Conservation (phyloP, 2,797 vertebrate species). For the Pelobates cultripes region DNA sequence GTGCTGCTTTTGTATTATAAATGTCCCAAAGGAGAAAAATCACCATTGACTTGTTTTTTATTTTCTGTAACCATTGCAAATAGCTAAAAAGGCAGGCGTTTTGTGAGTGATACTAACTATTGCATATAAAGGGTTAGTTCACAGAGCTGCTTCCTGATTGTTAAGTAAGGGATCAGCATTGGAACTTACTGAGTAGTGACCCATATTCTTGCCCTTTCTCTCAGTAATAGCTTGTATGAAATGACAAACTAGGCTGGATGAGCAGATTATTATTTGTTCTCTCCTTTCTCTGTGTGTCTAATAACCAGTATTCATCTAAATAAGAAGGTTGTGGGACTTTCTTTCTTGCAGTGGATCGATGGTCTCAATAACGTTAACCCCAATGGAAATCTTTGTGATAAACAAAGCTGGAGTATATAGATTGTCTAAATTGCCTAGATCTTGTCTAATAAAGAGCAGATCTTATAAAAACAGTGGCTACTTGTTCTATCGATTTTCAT, state of each 20-base stretch:
- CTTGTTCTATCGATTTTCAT: conserved; percentile 54
- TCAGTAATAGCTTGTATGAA: conserved; percentile 16
- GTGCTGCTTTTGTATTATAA: too few species aligned
- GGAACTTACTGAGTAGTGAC: conserved; percentile 6
- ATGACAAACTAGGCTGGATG: conserved; percentile 46
- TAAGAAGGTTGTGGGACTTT: conserved; percentile 52
- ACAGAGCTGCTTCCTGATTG: neutral
- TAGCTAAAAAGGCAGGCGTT: too few species aligned
- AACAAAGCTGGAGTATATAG: conserved; percentile 53
- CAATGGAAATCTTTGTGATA: conserved; percentile 55
- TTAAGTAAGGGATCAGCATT: conserved; percentile 1
- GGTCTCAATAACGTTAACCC: conserved; percentile 55
- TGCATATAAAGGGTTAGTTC: neutral
- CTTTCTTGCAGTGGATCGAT: conserved; percentile 51
- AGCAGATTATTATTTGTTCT: conserved; percentile 47
- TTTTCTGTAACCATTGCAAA: too few species aligned
- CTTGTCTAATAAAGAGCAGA: conserved; percentile 49
- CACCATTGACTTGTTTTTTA: too few species aligned
- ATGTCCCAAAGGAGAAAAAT: too few species aligned
- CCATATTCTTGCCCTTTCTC: conserved; percentile 12
- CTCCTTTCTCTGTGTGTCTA: conserved; percentile 41
- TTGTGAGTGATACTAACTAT: too few species aligned
- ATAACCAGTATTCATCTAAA: conserved; percentile 54
- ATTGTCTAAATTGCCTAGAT: conserved; percentile 54
- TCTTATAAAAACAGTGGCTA: conserved; percentile 48